Evolutionary conservation across 2,113 vertebrate species (phyloP), one percentile per base, ranked within the genome.

Genomic region (Myiozetetes cayanensis): DNA sequence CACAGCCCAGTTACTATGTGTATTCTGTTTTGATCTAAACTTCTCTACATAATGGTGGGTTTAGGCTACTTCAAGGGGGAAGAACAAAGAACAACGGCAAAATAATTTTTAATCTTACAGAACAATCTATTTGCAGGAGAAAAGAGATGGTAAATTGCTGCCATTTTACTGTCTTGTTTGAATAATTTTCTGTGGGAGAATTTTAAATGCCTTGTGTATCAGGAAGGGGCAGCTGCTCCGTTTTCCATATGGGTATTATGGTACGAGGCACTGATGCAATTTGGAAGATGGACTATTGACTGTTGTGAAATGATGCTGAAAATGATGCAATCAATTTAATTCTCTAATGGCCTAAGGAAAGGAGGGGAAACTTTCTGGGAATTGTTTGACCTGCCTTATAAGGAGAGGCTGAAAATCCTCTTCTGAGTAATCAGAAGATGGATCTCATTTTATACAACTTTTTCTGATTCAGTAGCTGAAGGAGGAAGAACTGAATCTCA

Each of bases 241-340:
- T 94, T 56, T 91, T 83, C 71, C 79, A 79, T 77, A 67, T 89
- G 94, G 78, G 67, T 73, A 81, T 90, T 90, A 67, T 71, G 79
- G 92, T 73, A 74, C 0, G 0, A 96, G 75, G 76, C 79, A 90
- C 55, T 68, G 93, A 94, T 85, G 77, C 73, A 90, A 85, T 87
- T 91, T 91, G 81, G 68, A 88, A 94, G 96, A 93, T 81, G 87
- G 74, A 93, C 87, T 95, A 95, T 92, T 92, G 94, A 95, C 87
- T 94, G 89, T 89, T 95, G 90, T 93, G 90, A 94, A 96, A 96
- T 87, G 89, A 83, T 89, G 90, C 86, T 89, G 90, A 92, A 96
- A 96, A 90, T 85, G 92, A 88, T 84, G 84, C 86, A 91, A 89
- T 87, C 84, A 92, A 94, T 91, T 94, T 92, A 93, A 94, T 96